phyloP scores from a whole-genome alignment of 2,797 vertebrate genomes.

The Urocyon cinereoargenteus region DNA sequence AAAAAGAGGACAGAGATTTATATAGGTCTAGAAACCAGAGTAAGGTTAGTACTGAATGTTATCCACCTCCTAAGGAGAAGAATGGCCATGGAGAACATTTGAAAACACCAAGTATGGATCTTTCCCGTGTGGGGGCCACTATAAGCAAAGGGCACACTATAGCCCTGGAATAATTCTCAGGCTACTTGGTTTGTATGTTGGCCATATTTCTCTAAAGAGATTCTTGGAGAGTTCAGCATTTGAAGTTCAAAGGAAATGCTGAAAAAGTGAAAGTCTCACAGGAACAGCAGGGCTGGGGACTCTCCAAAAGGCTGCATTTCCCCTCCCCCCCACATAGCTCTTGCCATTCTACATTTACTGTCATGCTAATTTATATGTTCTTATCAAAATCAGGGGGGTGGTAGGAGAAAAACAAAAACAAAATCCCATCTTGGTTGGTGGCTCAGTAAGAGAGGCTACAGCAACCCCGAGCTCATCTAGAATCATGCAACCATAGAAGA shows the following conservation, averaged over 20 bases:
- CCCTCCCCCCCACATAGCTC: neutral
- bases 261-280: neutral
- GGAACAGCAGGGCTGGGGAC: neutral
- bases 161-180: neutral
- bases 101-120: neutral
- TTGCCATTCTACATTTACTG: neutral
- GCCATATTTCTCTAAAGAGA: neutral
- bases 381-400: neutral
- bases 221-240: neutral
- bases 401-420: neutral
- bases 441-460: neutral
- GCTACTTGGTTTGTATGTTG: neutral
- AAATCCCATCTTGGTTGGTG: neutral
- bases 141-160: rapidly evolving
- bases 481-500: neutral
- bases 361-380: neutral
- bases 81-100: neutral
- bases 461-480: neutral
- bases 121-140: neutral
- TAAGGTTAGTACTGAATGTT: neutral
- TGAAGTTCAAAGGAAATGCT: neutral
- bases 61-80: neutral
- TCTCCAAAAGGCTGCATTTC: neutral
- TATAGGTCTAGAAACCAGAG: slow-evolving; percentile 30
- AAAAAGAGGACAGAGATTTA: neutral